Percentiles rank a stretch among this genome's conserved stretches.
Conservation (phyloP, 2,797 vertebrate species). For the Zonotrichia albicollis region DNA sequence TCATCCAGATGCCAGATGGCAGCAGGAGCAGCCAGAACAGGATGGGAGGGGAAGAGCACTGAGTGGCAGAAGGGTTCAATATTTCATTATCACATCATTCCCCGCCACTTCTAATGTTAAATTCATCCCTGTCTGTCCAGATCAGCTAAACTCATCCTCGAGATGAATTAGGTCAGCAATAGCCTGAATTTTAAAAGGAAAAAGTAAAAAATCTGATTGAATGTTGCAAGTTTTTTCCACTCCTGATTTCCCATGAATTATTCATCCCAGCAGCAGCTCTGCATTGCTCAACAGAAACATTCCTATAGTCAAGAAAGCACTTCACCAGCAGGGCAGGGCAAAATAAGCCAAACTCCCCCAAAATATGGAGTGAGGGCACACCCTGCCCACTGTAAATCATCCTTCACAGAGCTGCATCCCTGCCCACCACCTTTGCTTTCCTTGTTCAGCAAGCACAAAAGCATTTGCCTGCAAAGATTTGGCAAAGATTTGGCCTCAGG, state of each 20-base stretch:
- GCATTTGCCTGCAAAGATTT: neutral
- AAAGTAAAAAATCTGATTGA: neutral
- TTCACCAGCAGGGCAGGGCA: neutral
- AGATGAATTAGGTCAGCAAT: neutral
- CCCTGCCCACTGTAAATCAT: accelerated
- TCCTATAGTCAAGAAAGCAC: neutral
- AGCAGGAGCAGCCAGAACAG: neutral
- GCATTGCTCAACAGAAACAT: constrained; percentile 10
- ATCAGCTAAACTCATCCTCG: neutral
- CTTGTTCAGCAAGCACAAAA: neutral
- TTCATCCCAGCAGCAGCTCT: neutral
- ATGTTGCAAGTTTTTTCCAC: neutral
- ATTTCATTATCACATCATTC: constrained; percentile 8
- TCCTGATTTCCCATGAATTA: neutral
- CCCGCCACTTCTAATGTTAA: neutral
- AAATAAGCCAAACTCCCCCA: neutral
- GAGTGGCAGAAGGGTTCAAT: neutral
- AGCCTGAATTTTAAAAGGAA: neutral
- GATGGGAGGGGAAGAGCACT: neutral
- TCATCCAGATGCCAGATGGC: neutral
- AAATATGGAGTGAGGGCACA: neutral
- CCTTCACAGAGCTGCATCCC: neutral
- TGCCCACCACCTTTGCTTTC: neutral
- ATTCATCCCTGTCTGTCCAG: constrained; percentile 14
- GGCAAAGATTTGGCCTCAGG: neutral